phyloP scores from a whole-genome alignment of 2,113 vertebrate species.

The Psittacula cyanocephala region DNA sequence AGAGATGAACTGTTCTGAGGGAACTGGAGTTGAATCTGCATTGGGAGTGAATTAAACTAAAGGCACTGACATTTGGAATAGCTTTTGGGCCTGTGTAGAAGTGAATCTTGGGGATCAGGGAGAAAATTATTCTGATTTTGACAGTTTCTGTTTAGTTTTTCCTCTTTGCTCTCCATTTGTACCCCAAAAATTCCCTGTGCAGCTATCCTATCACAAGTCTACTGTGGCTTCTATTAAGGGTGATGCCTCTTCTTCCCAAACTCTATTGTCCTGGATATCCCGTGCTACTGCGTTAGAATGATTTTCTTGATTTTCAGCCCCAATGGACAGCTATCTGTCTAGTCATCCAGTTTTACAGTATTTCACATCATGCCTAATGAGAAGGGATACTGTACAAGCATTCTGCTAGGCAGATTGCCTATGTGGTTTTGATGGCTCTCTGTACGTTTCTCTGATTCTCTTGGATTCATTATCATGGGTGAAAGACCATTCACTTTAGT shows the following conservation, averaged over 20 bases:
- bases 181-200: not conserved
- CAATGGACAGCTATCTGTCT: not conserved
- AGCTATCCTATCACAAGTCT: not conserved
- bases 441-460: not conserved
- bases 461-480: not conserved
- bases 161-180: not conserved
- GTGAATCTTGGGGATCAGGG: not conserved
- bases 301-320: not conserved
- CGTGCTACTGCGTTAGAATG: not conserved
- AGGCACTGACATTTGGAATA: not conserved
- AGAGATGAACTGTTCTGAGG: not conserved
- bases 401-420: not conserved
- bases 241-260: not conserved
- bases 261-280: not conserved
- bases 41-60: not conserved
- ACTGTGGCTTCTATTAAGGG: not conserved
- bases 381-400: not conserved
- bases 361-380: not conserved
- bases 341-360: not conserved
- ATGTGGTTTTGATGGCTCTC: not conserved
- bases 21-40: not conserved
- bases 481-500: not conserved
- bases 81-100: not conserved
- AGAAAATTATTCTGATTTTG: not conserved
- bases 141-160: not conserved